These are phyloP conservation scores for Riparia riparia DNA, from an alignment of 2,113 vertebrate genomes.

Conservation along the genomic window DNA sequence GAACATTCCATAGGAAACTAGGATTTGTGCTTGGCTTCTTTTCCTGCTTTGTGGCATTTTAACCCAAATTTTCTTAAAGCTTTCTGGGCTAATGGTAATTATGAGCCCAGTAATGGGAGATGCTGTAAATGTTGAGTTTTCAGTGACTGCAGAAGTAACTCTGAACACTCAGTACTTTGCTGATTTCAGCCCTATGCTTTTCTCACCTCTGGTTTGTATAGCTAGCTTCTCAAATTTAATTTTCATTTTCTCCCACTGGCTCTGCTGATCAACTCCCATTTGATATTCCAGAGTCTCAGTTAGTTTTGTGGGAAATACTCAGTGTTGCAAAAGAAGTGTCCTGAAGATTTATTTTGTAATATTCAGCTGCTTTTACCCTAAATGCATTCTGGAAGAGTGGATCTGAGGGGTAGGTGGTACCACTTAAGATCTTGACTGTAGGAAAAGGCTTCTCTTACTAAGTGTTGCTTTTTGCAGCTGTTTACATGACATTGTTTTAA, in stretches of 20 bases:
- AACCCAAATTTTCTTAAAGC: not conserved
- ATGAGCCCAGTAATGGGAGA: not conserved
- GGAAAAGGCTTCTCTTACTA: not conserved
- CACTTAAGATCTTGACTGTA: not conserved
- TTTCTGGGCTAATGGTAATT: not conserved
- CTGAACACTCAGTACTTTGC: not conserved
- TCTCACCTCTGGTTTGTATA: not conserved
- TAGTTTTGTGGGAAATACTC: not conserved
- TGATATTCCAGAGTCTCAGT: not conserved
- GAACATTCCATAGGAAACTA: not conserved
- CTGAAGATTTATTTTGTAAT: not conserved
- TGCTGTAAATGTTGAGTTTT: not conserved
- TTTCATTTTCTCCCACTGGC: not conserved
- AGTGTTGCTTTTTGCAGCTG: constrained; percentile 33
- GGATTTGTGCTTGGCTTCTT: not conserved
- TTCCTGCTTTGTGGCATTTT: not conserved
- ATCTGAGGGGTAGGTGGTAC: not conserved
- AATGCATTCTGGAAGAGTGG: not conserved
- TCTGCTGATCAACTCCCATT: not conserved
- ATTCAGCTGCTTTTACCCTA: not conserved
- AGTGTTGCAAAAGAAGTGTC: not conserved
- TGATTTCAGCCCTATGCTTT: not conserved
- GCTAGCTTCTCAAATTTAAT: not conserved
- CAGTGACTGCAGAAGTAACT: not conserved
- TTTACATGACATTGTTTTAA: constrained; percentile 27